Evolutionary conservation across 2,888 invertebrate species (phyloP), one percentile per base, ranked within the genome.

Genomic region (Frankliniella fusca): DNA sequence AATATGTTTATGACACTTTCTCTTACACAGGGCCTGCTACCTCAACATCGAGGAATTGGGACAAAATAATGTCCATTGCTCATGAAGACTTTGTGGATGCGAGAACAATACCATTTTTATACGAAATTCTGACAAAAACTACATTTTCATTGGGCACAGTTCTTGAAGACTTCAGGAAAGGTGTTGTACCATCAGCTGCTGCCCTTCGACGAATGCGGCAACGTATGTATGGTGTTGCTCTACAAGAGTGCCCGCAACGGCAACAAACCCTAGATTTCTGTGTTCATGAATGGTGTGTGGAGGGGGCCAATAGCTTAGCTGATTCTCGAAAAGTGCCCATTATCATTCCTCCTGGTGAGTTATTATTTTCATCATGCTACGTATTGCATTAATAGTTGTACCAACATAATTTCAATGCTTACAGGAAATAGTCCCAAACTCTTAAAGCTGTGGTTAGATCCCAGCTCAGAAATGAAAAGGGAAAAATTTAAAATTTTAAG

Each of bases 211-310:
- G 84, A 18, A 83, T 87, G 15, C 84, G 87, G 54, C 85, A 85
- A 80, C 84, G 85, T 48, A 83, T 85, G 18, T 87, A 87, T 83
- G 85, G 86, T 1, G 84, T 86, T 10, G 83, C 86, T 23, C 85
- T 85, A 23, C 81, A 83, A 48, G 86, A 86, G 82, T 85, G 85
- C 81, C 85, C 85, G n/a, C n/a, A n/a, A n/a, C n/a, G n/a, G 10
- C n/a, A 81, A 3, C 70, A 48, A n/a, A n/a, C n/a, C n/a, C n/a
- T n/a, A 0, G 23, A 61, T 15, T 81, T 81, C 28, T 80, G 81
- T 15, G 85, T 87, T 0, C 82, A 84, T 23, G 87, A 87, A 83
- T 87, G 87, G 86, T 86, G 86, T 83, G 86, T 86, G 84, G 85
- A 85, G 81, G 84, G 85, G 28, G 85, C 85, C 8, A 84, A 85